A percentile compares a stretch with the other conserved stretches of the same genome.
These are phyloP conservation scores for Limanda limanda DNA, from an alignment of 2,113 vertebrate species.

Conservation along the genomic window DNA sequence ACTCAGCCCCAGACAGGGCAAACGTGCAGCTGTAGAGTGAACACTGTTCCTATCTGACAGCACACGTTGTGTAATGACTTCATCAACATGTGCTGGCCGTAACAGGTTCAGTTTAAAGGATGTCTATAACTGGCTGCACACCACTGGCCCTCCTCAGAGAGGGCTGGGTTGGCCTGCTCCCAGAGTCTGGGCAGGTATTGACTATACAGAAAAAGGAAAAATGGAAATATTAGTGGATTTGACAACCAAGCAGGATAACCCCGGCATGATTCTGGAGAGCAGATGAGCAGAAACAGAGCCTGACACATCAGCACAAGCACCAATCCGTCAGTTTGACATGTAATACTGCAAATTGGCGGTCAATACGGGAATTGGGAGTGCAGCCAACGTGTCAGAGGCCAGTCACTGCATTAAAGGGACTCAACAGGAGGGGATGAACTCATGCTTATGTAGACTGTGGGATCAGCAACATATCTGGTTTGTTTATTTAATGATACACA, in stretches of 20 bases:
- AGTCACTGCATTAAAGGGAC: constrained; percentile 40
- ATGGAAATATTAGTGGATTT: constrained; percentile 61
- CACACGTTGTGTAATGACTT: constrained; percentile 47
- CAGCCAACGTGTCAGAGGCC: constrained; percentile 45
- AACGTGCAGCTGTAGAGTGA: constrained; percentile 54
- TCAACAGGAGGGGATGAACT: constrained; percentile 41
- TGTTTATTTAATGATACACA: background rate
- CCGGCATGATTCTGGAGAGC: constrained; percentile 19
- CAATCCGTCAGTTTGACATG: constrained; percentile 62
- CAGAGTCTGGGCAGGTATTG: constrained; percentile 43
- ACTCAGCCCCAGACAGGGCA: constrained; percentile 41
- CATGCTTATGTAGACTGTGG: constrained; percentile 7
- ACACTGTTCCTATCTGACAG: constrained; percentile 40
- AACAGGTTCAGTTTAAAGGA: constrained; percentile 33
- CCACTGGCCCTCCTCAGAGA: constrained; percentile 10
- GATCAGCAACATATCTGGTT: constrained; percentile 7
- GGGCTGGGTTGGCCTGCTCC: constrained; percentile 19
- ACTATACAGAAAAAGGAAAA: constrained; percentile 55
- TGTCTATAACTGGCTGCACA: constrained; percentile 53
- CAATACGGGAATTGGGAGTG: constrained; percentile 57
- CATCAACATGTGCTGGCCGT: constrained; percentile 32
- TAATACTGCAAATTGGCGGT: constrained; percentile 57
- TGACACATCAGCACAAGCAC: constrained; percentile 40
- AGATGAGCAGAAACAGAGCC: constrained; percentile 48
- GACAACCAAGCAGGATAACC: constrained; percentile 49